phyloP scores from a whole-genome alignment of 2,113 vertebrate species.

The cat (Felis catus) region F.catus_Fca126_mat1.0 CM031412.1:209760501-209761000 shows the following conservation, averaged over 20 bases:
- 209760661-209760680: too few species aligned
- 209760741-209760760: background rate
- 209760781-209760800: background rate
- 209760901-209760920: background rate
- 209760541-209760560: too few species aligned
- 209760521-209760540: too few species aligned
- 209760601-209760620: too few species aligned
- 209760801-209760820: background rate
- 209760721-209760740: background rate
- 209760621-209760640: too few species aligned
- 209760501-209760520: too few species aligned
- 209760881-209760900: background rate
- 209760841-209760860: background rate
- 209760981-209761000: background rate
- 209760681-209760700: background rate
- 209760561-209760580: too few species aligned
- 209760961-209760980: background rate
- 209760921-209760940: background rate
- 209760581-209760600: too few species aligned
- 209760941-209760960: background rate
- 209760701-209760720: background rate
- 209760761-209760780: background rate
- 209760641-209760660: too few species aligned
- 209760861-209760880: background rate
- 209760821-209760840: background rate